Percentiles rank a stretch among this genome's conserved stretches.
phyloP scores from a whole-genome alignment of 2,888 invertebrate genomes.

The Acheta domesticus region DNA sequence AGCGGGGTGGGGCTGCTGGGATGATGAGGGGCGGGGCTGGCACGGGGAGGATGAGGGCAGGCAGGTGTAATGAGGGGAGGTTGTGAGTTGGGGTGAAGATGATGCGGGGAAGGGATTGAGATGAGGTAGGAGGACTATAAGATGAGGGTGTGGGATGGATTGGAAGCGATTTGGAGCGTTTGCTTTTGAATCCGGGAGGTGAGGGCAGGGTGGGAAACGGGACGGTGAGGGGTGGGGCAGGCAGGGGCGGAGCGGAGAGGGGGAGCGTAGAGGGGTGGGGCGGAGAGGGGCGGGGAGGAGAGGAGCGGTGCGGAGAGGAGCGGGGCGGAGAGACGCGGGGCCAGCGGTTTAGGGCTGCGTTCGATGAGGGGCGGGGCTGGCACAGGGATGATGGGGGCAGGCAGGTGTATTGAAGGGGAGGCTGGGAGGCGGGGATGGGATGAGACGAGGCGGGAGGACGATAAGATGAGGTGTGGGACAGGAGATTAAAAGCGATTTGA shows the following conservation, averaged over 20 bases:
- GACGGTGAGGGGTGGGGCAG: not conserved
- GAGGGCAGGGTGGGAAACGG: not conserved
- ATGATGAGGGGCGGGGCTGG: not conserved
- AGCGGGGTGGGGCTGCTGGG: not conserved
- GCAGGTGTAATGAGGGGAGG: not conserved
- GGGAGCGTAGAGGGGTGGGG: too few species aligned
- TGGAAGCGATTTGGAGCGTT: too few species aligned
- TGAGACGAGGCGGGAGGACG: not conserved
- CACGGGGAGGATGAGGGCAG: not conserved
- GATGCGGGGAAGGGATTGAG: not conserved
- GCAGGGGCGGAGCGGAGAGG: too few species aligned
- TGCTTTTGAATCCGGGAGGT: too few species aligned
- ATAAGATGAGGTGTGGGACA: too few species aligned
- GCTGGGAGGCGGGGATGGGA: not conserved
- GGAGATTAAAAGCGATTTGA: too few species aligned
- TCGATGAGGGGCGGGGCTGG: not conserved
- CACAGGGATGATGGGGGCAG: not conserved
- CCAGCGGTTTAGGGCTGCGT: too few species aligned
- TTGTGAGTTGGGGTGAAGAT: too few species aligned
- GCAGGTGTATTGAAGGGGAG: not conserved
- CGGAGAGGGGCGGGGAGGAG: not conserved
- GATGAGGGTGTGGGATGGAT: too few species aligned
- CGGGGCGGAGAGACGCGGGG: not conserved
- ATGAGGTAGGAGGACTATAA: too few species aligned
- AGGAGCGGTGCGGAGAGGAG: not conserved